Percentiles rank a stretch among this genome's conserved stretches.
Conservation (phyloP, 2,113 vertebrate genomes). For the Pygoscelis antarcticus region DNA sequence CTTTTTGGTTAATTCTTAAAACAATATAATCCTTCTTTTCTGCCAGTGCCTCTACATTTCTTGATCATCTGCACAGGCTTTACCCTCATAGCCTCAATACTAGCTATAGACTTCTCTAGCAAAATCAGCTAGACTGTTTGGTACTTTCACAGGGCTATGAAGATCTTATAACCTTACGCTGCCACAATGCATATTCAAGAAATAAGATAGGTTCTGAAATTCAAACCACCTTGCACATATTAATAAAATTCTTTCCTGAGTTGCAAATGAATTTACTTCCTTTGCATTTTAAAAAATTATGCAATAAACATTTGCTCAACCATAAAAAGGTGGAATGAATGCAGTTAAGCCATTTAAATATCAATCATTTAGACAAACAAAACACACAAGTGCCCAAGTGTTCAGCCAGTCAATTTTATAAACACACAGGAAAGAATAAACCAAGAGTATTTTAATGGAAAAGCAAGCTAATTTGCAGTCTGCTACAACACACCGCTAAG, state of each 20-base stretch:
- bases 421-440: constrained; percentile 37
- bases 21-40: neutral
- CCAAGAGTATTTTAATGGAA: constrained; percentile 36
- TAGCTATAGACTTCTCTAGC: neutral
- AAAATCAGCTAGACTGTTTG: neutral
- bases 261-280: neutral
- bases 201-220: neutral
- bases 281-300: neutral
- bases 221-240: neutral
- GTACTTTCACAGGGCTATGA: neutral
- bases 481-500: constrained; percentile 1
- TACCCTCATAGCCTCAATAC: neutral
- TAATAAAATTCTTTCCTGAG: neutral
- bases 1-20: neutral
- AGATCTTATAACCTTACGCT: neutral
- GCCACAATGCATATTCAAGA: neutral
- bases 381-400: constrained; percentile 16
- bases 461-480: constrained; percentile 57
- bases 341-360: constrained; percentile 55
- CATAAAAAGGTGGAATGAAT: constrained; percentile 33
- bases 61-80: neutral
- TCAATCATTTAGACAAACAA: constrained; percentile 55
- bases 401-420: constrained; percentile 41
- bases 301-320: constrained; percentile 2
- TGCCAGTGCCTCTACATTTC: neutral